Evolutionary conservation across 35 echinoderm and acorn worm species (phyloP).

Genomic region (Lytechinus pictus): DNA sequence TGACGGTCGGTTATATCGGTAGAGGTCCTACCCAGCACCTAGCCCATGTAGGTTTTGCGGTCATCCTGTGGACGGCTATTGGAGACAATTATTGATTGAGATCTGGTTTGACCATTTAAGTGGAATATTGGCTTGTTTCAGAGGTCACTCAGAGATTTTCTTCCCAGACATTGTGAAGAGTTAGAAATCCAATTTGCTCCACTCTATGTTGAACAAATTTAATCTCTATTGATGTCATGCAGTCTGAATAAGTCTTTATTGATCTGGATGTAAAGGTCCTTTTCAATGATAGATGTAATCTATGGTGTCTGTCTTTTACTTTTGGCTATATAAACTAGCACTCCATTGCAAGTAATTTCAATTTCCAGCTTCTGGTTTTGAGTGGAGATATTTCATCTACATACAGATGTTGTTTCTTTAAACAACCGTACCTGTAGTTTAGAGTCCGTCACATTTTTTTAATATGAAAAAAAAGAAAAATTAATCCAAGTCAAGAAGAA

Average conservation of each 20-base stretch:
- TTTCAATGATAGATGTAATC: not conserved
- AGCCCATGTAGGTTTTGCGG: not conserved
- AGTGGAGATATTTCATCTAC: too few relatives aligned
- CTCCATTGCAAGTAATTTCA: too few relatives aligned
- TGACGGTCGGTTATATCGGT: not conserved
- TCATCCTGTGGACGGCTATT: not conserved
- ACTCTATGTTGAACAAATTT: not conserved
- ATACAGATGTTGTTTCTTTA: too few relatives aligned
- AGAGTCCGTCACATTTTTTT: too few relatives aligned
- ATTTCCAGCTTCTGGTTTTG: too few relatives aligned
- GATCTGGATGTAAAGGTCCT: not conserved
- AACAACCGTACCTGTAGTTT: too few relatives aligned
- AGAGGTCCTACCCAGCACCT: not conserved
- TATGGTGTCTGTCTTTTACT: not conserved
- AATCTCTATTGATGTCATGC: not conserved
- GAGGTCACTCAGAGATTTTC: not conserved
- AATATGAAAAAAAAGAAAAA: too few relatives aligned
- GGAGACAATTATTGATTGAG: constrained; percentile 2
- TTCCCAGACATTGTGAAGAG: not conserved
- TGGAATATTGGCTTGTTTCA: not conserved
- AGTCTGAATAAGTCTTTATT: not conserved
- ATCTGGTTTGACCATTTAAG: constrained; percentile 4
- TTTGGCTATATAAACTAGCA: too few relatives aligned
- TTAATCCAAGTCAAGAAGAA: too few relatives aligned
- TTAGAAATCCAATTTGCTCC: not conserved